A percentile compares a stretch with the other conserved stretches of the same genome.
These are phyloP conservation scores for Brenthis daphne DNA, from an alignment of 2,888 invertebrate species.

Conservation along the genomic window DNA sequence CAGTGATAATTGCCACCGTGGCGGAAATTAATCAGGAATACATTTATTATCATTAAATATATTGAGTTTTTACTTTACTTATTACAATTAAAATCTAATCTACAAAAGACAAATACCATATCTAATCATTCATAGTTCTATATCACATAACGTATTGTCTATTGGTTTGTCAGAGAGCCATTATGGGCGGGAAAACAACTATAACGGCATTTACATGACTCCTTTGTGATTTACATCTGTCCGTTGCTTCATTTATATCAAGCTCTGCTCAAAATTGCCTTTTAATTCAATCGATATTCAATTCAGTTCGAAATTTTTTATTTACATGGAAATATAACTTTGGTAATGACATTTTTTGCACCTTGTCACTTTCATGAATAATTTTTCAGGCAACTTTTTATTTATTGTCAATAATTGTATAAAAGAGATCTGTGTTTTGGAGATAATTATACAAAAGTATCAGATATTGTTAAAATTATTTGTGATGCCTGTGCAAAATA, in stretches of 20 bases:
- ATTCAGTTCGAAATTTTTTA: slow-evolving; percentile 32
- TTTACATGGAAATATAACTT: slow-evolving; percentile 8
- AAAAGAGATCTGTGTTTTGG: background rate
- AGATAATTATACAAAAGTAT: too few relatives aligned
- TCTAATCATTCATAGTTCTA: slow-evolving; percentile 29
- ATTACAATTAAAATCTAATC: background rate
- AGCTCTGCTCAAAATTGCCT: slow-evolving; percentile 50
- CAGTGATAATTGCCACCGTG: too few relatives aligned
- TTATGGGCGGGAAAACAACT: slow-evolving; percentile 58
- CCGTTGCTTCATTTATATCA: slow-evolving; percentile 48
- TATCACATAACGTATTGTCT: slow-evolving; percentile 41
- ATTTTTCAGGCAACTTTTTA: background rate
- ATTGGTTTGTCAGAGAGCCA: slow-evolving; percentile 49
- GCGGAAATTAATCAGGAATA: too few relatives aligned
- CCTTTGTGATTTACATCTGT: slow-evolving; percentile 65
- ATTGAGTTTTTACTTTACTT: background rate
- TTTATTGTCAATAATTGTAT: background rate
- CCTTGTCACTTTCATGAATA: background rate
- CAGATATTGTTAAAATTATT: too few relatives aligned
- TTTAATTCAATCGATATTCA: slow-evolving; percentile 51
- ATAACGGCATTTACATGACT: slow-evolving; percentile 64
- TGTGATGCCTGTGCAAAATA: too few relatives aligned
- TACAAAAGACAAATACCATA: background rate
- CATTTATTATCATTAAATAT: too few relatives aligned
- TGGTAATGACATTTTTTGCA: background rate